These are phyloP conservation scores for Neomorphus geoffroyi DNA, from an alignment of 2,797 vertebrate species.

Conservation along the genomic window DNA sequence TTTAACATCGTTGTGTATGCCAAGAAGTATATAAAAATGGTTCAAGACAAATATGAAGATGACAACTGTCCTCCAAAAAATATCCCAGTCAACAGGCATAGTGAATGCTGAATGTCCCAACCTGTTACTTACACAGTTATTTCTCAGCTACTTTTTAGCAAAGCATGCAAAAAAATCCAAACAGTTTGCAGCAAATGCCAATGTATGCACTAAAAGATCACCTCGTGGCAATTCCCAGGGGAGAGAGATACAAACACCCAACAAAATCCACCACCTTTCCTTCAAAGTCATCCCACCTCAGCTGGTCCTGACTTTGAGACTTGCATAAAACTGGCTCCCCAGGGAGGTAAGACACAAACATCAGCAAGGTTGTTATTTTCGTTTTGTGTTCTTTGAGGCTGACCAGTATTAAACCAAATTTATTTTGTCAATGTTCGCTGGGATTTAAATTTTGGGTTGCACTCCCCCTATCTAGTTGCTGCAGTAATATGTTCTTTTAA, in stretches of 20 bases:
- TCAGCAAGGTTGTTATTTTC: neutral
- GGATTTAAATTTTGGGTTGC: conserved; percentile 1
- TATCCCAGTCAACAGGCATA: neutral
- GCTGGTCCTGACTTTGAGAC: neutral
- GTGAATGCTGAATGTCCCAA: neutral
- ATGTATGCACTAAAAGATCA: accelerated
- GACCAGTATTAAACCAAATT: neutral
- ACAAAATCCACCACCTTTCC: neutral
- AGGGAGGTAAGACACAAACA: neutral
- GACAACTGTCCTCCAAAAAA: neutral
- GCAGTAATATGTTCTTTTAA: neutral
- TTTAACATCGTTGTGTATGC: neutral
- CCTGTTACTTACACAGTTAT: neutral
- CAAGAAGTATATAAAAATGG: neutral
- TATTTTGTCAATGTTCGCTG: neutral
- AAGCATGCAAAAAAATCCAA: neutral
- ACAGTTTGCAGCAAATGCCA: neutral
- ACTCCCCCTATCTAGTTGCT: neutral
- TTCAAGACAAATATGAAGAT: neutral
- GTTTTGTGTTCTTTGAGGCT: neutral
- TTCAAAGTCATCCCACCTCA: neutral
- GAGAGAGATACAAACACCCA: neutral
- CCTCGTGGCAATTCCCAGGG: neutral
- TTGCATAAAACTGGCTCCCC: neutral
- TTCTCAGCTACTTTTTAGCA: neutral